phyloP scores from a whole-genome alignment of 2,888 invertebrate genomes.

The Gerosis bhagava region DNA sequence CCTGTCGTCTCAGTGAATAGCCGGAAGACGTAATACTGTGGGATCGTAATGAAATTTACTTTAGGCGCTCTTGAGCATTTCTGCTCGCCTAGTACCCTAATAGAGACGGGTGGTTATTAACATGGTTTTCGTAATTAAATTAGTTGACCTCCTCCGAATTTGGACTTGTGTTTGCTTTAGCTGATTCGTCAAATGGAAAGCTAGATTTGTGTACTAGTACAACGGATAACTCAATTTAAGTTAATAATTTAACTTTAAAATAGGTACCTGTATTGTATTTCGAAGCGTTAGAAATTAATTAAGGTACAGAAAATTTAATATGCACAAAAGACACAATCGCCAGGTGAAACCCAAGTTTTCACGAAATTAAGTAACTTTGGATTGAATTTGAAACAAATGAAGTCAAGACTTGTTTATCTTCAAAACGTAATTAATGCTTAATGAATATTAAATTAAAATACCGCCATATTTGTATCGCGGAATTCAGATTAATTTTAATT shows the following conservation, averaged over 20 bases:
- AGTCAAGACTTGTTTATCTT: slow-evolving; percentile 9
- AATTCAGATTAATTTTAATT: too few relatives aligned
- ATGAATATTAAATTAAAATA: background rate
- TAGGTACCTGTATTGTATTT: too few relatives aligned
- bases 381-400: slow-evolving; percentile 1
- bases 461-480: too few relatives aligned
- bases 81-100: slow-evolving; percentile 25
- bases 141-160: slow-evolving; percentile 17
- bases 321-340: slow-evolving; percentile 5
- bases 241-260: too few relatives aligned
- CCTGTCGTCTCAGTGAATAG: slow-evolving; percentile 31
- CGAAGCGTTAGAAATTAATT: background rate
- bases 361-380: slow-evolving; percentile 11
- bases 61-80: slow-evolving; percentile 23
- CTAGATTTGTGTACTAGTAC: slow-evolving; percentile 14
- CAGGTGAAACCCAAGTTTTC: slow-evolving; percentile 14
- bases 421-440: slow-evolving; percentile 4
- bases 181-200: slow-evolving; percentile 9
- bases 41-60: slow-evolving; percentile 33
- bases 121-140: slow-evolving; percentile 23
- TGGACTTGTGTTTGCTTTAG: slow-evolving; percentile 10
- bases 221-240: slow-evolving; percentile 6
- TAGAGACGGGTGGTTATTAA: slow-evolving; percentile 20
- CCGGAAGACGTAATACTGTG: slow-evolving; percentile 23
- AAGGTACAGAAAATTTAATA: slow-evolving; percentile 6